These are phyloP conservation scores for Percopsis transmontana DNA, from an alignment of 2,113 vertebrate species.

Conservation along the genomic window DNA sequence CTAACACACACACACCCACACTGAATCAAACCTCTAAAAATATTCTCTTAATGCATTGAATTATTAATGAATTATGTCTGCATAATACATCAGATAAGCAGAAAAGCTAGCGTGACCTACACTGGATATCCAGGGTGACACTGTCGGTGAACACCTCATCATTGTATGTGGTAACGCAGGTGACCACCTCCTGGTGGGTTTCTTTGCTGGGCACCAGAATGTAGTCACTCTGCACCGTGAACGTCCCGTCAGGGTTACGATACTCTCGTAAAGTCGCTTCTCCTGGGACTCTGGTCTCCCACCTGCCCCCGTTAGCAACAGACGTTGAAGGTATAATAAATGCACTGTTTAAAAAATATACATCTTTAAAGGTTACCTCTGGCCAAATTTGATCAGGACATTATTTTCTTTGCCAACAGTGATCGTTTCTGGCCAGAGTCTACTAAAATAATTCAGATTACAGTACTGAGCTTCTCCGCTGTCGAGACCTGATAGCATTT, in stretches of 20 bases:
- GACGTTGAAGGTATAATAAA: neutral
- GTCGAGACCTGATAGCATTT: too few species aligned
- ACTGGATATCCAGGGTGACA: conserved; percentile 90
- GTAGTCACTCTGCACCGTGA: conserved; percentile 93
- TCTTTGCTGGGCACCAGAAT: conserved; percentile 87
- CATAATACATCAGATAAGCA: too few species aligned
- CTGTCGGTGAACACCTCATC: conserved; percentile 86
- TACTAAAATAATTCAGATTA: too few species aligned
- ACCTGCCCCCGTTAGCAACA: conserved; percentile 75
- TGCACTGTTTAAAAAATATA: too few species aligned
- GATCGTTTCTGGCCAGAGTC: too few species aligned
- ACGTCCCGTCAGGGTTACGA: conserved; percentile 86
- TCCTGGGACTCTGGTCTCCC: conserved; percentile 91
- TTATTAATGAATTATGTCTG: too few species aligned
- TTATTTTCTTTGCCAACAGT: too few species aligned
- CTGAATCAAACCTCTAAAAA: neutral
- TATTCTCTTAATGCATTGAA: neutral
- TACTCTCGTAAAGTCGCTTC: conserved; percentile 87
- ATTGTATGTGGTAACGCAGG: conserved; percentile 91
- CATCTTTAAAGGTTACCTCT: too few species aligned
- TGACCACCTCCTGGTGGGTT: conserved; percentile 86
- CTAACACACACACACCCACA: conserved; percentile 65
- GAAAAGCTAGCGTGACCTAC: conserved; percentile 83
- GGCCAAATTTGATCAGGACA: too few species aligned
- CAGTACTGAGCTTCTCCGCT: too few species aligned